Evolutionary conservation across 2,113 vertebrate species (phyloP).

Genomic region (Solea senegalensis): DNA sequence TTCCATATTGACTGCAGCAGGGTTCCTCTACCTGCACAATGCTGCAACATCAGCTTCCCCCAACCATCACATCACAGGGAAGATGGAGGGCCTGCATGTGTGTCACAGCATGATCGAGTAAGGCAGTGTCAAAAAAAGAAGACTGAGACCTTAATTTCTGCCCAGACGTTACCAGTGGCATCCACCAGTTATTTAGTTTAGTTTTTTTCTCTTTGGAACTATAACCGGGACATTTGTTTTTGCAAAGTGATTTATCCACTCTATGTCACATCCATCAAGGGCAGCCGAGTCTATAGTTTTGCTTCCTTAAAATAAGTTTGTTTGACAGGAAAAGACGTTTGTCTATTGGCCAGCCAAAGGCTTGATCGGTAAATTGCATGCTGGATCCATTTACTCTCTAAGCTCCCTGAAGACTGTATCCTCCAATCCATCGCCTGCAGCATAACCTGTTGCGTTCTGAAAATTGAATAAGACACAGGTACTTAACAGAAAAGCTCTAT

Average conservation of each 20-base stretch:
- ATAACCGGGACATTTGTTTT: slow-evolving; percentile 34
- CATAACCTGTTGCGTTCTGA: slow-evolving; percentile 21
- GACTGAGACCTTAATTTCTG: slow-evolving; percentile 35
- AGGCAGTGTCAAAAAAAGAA: slow-evolving; percentile 37
- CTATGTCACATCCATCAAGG: slow-evolving; percentile 21
- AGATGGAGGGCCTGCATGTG: slow-evolving; percentile 13
- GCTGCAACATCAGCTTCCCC: slow-evolving; percentile 34
- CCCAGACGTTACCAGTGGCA: slow-evolving; percentile 18
- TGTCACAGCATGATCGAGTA: slow-evolving; percentile 37
- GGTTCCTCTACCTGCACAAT: slow-evolving; percentile 24
- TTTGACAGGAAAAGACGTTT: slow-evolving; percentile 48
- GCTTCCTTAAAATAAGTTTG: slow-evolving; percentile 41
- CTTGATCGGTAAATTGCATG: slow-evolving; percentile 39
- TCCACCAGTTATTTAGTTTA: slow-evolving; percentile 17
- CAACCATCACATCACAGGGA: slow-evolving; percentile 36
- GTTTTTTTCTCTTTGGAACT: slow-evolving; percentile 50
- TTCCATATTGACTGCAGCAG: slow-evolving; percentile 5
- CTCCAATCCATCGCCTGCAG: slow-evolving; percentile 24
- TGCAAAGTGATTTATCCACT: slow-evolving; percentile 16
- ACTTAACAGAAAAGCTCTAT: slow-evolving; percentile 37
- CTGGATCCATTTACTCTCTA: slow-evolving; percentile 49
- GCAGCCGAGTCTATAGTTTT: slow-evolving; percentile 26
- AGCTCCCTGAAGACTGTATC: slow-evolving; percentile 46
- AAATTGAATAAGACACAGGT: slow-evolving; percentile 31
- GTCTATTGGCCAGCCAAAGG: slow-evolving; percentile 25